phyloP scores from a whole-genome alignment of 2,888 invertebrate genomes.

The Petrolisthes manimaculis region DNA sequence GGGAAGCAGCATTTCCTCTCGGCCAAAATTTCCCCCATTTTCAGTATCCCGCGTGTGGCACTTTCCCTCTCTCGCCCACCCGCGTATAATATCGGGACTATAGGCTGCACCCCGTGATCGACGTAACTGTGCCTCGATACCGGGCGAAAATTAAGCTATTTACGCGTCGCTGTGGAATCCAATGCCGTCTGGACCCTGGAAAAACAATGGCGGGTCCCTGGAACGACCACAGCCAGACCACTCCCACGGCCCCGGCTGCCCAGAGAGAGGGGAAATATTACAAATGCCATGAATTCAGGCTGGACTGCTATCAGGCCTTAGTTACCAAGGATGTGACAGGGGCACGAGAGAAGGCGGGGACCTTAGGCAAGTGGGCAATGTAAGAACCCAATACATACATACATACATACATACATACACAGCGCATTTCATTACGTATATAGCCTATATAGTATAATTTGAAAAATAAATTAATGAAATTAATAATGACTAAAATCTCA shows the following conservation, averaged over 20 bases:
- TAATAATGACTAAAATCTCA: no score
- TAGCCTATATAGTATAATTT: no score
- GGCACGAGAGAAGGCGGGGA: no score
- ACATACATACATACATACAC: no score
- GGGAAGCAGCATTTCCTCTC: conserved; percentile 35
- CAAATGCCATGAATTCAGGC: no score
- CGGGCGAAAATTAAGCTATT: conserved; percentile 49
- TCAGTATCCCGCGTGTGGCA: conserved; percentile 9
- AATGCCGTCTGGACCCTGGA: conserved; percentile 13
- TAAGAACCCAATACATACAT: no score
- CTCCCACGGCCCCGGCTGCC: not conserved
- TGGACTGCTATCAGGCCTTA: no score
- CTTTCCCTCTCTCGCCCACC: not conserved
- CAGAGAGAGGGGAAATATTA: no score
- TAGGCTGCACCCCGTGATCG: conserved; percentile 3
- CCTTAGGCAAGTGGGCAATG: no score
- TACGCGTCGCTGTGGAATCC: conserved; percentile 21
- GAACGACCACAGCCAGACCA: not conserved
- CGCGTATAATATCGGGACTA: not conserved
- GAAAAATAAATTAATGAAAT: no score
- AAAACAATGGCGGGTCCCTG: not conserved
- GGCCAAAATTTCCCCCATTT: conserved; percentile 14
- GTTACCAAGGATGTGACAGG: no score
- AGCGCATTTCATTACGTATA: no score
- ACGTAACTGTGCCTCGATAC: not conserved